Percentiles rank a stretch among this genome's conserved stretches.
Evolutionary conservation across 2,888 invertebrate species (phyloP).

Genomic region (Sphaerophoria taeniata): DNA sequence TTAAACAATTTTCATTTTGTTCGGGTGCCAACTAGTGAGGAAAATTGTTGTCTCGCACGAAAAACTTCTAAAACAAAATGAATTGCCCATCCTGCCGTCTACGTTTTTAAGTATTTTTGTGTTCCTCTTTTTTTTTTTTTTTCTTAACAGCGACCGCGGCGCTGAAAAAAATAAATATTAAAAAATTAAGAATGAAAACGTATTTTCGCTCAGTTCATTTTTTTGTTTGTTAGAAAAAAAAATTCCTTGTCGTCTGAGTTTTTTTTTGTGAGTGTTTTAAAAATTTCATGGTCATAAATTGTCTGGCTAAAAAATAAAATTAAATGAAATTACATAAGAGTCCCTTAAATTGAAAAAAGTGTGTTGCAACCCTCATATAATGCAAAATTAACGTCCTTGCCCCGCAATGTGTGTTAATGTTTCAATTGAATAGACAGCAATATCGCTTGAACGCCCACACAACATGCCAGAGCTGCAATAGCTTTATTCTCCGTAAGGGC

Average conservation of each 20-base stretch:
- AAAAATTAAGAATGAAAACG: constrained; percentile 29
- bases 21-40: constrained; percentile 61
- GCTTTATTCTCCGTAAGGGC: neutral
- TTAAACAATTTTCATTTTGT: constrained; percentile 48
- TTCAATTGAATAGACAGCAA: neutral
- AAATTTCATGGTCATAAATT: constrained; percentile 53
- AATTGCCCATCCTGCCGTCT: constrained; percentile 61
- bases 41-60: constrained; percentile 57
- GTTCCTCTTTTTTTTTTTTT: neutral
- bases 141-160: constrained; percentile 11
- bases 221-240: constrained; percentile 13
- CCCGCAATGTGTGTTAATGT: constrained; percentile 27
- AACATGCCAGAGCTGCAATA: too few relatives aligned
- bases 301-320: constrained; percentile 11
- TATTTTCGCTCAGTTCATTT: constrained; percentile 6
- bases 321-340: constrained; percentile 23
- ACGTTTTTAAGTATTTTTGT: constrained; percentile 64
- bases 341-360: neutral
- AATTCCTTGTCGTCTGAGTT: constrained; percentile 29
- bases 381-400: neutral
- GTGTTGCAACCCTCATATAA: constrained; percentile 2
- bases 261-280: constrained; percentile 34
- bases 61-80: constrained; percentile 61
- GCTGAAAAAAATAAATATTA: constrained; percentile 5
- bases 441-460: too few relatives aligned